Base-by-base conservation (phyloP, 2,888 invertebrate genomes). In the Rotaria sp. region DNA sequence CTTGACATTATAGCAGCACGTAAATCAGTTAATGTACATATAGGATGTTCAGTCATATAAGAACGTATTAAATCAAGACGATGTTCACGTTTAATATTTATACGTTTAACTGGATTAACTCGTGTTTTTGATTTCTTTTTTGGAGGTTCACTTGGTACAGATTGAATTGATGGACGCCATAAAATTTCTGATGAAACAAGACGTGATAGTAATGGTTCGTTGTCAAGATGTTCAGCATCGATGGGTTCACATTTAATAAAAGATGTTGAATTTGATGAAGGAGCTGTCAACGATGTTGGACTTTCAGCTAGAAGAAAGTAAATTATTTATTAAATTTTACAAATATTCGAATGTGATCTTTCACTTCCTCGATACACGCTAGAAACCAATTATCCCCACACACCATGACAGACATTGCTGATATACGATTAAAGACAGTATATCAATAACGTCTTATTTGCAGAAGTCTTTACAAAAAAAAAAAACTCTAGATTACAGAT, bases 11-110 rank as follows among this genome's bases (percentile, higher is more conserved):
- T 80, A 26, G 41, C 45, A 80, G 41, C 45, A 45, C 80, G 41
- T 80, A 80, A n/a, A 45, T 80, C 80, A 2, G 45, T 80, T 45
- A 80, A n/a, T n/a, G 80, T 80, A 45, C 80, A 80, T n/a, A 80
- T 80, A 8, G 45, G 80, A 45, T 80, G 80, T 80, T 80, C 80
- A 7, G n/a, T 26, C 41, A 80, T 45, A 45, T 80, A 80, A 1
- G 80, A 45, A 80, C 80, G 80, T 15, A 80, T 80, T n/a, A 41
- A 80, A 45, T 80, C 80, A 26, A 80, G 26, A 26, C 80, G 80
- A 45, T 80, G 41, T 80, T 80, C 80, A 45, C 80, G 80, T 80
- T 80, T 80, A 15, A 80, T 45, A 80, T 80, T 45, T 7, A 80
- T 80, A n/a, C 45, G 41, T 80, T 80, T 80, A 26, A 80, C 80